Percentiles rank a stretch among this genome's conserved stretches.
These are phyloP conservation scores for Lasioglossum malachurum DNA, from an alignment of 2,888 invertebrate species.

Conservation along the genomic window DNA sequence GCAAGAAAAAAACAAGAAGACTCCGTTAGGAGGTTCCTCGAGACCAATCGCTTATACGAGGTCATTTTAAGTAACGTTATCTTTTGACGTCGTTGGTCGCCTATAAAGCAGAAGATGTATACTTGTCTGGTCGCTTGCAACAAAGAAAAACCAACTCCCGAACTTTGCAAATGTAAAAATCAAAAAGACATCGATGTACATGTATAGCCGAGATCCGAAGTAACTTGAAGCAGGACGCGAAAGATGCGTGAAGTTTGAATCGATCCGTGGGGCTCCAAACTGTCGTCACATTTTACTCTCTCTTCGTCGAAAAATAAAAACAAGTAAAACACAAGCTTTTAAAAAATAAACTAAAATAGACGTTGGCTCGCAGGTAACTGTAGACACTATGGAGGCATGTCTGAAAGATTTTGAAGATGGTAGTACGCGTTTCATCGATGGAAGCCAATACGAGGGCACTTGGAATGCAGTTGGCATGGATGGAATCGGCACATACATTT, in stretches of 20 bases:
- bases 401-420: slow-evolving; percentile 8
- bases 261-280: not conserved
- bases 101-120: not conserved
- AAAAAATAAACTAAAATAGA: not conserved
- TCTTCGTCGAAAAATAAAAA: not conserved
- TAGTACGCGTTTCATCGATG: slow-evolving; percentile 38
- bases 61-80: slow-evolving; percentile 26
- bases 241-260: not conserved
- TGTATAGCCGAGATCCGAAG: not conserved
- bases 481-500: slow-evolving; percentile 87
- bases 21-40: slow-evolving; percentile 5
- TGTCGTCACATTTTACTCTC: not conserved
- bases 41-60: slow-evolving; percentile 15
- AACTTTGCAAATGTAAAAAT: not conserved
- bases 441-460: slow-evolving; percentile 86
- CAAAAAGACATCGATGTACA: not conserved
- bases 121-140: not conserved
- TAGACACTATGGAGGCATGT: not conserved
- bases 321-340: not conserved
- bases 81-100: not conserved
- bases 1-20: not conserved
- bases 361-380: not conserved
- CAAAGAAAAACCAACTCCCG: not conserved
- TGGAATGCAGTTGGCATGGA: slow-evolving; percentile 88
- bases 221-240: not conserved